These are phyloP conservation scores for Chloroceryle amazona DNA, from an alignment of 2,797 vertebrate species.

Conservation along the genomic window DNA sequence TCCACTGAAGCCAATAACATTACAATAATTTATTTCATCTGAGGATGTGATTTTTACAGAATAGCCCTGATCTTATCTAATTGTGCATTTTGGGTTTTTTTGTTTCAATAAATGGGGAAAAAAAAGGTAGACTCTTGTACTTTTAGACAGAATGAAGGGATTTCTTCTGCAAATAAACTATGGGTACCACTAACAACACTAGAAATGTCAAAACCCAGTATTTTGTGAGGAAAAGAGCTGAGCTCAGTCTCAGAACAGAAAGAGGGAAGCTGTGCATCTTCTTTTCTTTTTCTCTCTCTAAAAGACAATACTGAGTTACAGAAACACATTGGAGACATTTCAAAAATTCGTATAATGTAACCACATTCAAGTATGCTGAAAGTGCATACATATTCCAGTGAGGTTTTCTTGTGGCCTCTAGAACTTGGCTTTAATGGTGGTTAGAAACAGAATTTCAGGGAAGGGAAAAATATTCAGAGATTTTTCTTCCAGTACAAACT, in stretches of 20 bases:
- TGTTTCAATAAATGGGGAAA: constrained; percentile 1
- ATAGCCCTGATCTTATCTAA: constrained; percentile 20
- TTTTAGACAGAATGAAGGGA: not conserved
- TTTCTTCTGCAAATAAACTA: not conserved
- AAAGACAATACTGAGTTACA: not conserved
- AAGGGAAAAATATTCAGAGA: accelerated
- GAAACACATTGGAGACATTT: not conserved
- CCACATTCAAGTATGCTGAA: not conserved
- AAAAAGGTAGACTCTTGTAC: not conserved
- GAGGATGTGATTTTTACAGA: constrained; percentile 22
- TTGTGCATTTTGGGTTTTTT: not conserved
- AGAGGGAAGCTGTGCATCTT: not conserved
- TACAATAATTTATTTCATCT: constrained; percentile 36
- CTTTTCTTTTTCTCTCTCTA: not conserved
- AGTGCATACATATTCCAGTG: accelerated
- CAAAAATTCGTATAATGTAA: not conserved
- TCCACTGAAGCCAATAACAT: constrained; percentile 12
- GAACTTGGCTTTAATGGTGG: not conserved
- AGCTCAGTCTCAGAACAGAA: not conserved
- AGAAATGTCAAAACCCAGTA: not conserved
- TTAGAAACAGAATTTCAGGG: not conserved
- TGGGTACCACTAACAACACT: not conserved
- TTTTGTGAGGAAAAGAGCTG: not conserved
- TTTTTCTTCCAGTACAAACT: not conserved
- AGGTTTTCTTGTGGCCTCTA: not conserved